These are phyloP conservation scores for Parasteatoda lunata DNA, from an alignment of 2,888 invertebrate genomes.

Conservation along the genomic window DNA sequence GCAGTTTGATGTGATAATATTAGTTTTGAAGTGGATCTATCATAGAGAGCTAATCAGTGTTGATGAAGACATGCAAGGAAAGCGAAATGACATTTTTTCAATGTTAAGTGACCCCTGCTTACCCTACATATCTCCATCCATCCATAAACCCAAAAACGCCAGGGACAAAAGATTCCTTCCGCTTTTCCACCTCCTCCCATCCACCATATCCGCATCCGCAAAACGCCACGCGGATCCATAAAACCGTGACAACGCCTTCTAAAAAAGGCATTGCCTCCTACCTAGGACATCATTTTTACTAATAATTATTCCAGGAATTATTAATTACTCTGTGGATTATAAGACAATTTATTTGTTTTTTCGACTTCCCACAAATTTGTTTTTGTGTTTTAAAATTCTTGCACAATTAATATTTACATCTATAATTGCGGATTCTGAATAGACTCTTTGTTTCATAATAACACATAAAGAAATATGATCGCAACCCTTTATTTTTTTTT, in stretches of 20 bases:
- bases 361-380: too few species aligned
- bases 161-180: constrained; percentile 39
- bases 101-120: constrained; percentile 54
- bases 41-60: too few species aligned
- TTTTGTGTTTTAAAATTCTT: too few species aligned
- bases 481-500: too few species aligned
- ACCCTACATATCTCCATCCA: constrained; percentile 48
- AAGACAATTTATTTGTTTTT: too few species aligned
- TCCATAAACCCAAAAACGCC: constrained; percentile 47
- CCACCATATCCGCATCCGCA: constrained; percentile 32
- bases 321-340: too few species aligned
- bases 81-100: constrained; percentile 9
- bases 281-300: not conserved
- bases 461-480: too few species aligned
- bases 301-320: not conserved
- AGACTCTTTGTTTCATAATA: too few species aligned
- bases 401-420: too few species aligned
- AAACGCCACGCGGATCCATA: constrained; percentile 47
- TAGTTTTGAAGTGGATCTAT: too few species aligned
- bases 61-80: not conserved
- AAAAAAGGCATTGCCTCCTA: constrained; percentile 17
- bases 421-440: too few species aligned
- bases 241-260: constrained; percentile 25
- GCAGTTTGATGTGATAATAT: too few species aligned
- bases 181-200: constrained; percentile 29